Evolutionary conservation across 2,113 vertebrate species (phyloP).

Genomic region (Triplophysa siluroides): DNA sequence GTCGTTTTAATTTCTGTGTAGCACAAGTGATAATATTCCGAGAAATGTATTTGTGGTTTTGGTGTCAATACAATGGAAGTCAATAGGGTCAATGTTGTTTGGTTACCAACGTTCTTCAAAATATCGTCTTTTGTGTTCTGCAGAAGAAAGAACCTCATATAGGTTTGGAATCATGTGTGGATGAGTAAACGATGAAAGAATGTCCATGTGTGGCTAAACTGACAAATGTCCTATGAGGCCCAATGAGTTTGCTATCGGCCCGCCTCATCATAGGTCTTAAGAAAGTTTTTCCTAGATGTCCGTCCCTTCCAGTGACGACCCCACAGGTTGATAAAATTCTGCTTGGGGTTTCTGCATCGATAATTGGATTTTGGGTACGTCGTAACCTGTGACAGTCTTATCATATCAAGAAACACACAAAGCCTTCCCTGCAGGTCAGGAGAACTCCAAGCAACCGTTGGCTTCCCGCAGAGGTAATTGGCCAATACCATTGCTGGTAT

Average conservation of each 20-base stretch:
- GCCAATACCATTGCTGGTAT: conserved; percentile 29
- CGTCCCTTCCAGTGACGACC: background rate
- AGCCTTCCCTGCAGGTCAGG: conserved; percentile 44
- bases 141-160: too few relatives aligned
- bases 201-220: too few relatives aligned
- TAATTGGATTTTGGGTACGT: background rate
- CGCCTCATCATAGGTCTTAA: background rate
- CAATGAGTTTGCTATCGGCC: background rate
- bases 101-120: too few relatives aligned
- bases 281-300: background rate
- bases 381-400: background rate
- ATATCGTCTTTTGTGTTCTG: too few relatives aligned
- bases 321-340: background rate
- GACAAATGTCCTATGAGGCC: too few relatives aligned
- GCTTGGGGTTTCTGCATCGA: background rate
- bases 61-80: too few relatives aligned
- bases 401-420: conserved; percentile 57
- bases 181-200: too few relatives aligned
- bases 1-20: too few relatives aligned
- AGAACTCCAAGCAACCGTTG: conserved; percentile 55
- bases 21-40: too few relatives aligned
- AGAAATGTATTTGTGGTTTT: too few relatives aligned
- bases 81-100: too few relatives aligned
- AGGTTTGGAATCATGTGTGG: too few relatives aligned
- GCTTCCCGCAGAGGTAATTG: conserved; percentile 64